phyloP scores from a whole-genome alignment of 1,140 invertebrate species.

The Drosophila nasuta region DNA sequence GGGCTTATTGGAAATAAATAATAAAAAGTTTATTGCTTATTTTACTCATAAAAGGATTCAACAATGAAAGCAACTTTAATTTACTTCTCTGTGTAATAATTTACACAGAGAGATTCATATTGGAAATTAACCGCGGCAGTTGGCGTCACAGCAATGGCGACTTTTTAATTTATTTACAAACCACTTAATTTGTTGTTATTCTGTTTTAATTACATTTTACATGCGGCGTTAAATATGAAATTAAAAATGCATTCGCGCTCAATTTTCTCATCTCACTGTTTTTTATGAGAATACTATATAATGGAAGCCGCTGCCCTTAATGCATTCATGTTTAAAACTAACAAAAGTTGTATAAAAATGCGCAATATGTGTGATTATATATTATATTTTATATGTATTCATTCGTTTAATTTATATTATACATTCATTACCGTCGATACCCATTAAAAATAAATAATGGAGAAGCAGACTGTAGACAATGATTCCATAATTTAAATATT shows the following conservation, averaged over 20 bases:
- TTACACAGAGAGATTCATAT: constrained; percentile 24
- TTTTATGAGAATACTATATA: constrained; percentile 27
- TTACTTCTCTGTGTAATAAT: constrained; percentile 16
- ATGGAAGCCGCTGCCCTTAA: constrained; percentile 57
- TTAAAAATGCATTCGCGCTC: constrained; percentile 67
- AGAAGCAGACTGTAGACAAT: not conserved
- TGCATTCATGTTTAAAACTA: constrained; percentile 47
- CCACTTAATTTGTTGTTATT: constrained; percentile 85
- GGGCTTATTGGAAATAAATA: constrained; percentile 27
- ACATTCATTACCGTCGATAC: not conserved
- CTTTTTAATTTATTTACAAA: constrained; percentile 84
- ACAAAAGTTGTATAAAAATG: constrained; percentile 60
- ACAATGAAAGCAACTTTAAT: constrained; percentile 19
- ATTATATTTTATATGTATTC: constrained; percentile 1
- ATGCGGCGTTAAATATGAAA: constrained; percentile 67
- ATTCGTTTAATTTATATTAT: constrained; percentile 5
- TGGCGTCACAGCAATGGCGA: constrained; percentile 34
- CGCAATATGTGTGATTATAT: constrained; percentile 30
- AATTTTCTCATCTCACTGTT: constrained; percentile 34
- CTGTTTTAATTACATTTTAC: constrained; percentile 82
- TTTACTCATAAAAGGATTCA: not conserved
- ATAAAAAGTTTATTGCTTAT: constrained; percentile 18
- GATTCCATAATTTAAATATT: not conserved
- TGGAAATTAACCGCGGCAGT: constrained; percentile 36
- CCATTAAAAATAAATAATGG: not conserved